Evolutionary conservation across 1,140 invertebrate genomes (phyloP).

Genomic region (Lordiphosa collinella): DNA sequence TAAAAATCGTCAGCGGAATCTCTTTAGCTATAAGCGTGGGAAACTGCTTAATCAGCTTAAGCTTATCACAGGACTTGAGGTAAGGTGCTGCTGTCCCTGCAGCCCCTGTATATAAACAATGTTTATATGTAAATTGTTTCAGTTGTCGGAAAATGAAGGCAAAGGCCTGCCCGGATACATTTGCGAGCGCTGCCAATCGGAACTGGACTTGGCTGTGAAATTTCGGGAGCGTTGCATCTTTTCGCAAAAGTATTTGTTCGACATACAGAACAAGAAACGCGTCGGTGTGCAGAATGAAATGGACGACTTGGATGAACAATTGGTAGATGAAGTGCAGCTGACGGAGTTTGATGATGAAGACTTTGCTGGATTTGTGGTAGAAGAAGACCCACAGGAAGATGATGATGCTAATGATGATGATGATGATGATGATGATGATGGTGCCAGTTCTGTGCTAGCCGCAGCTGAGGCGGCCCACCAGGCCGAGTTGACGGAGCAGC

Average conservation of each 20-base stretch:
- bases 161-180: slow-evolving; percentile 30
- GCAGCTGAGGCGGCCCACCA: slow-evolving; percentile 12
- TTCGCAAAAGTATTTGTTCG: slow-evolving; percentile 50
- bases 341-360: neutral
- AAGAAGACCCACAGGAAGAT: too few relatives aligned
- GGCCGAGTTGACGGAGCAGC: slow-evolving; percentile 16
- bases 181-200: slow-evolving; percentile 50
- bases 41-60: slow-evolving; percentile 35
- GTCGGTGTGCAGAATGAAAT: neutral
- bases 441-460: slow-evolving; percentile 1
- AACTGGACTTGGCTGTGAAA: slow-evolving; percentile 54
- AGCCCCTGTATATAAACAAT: neutral
- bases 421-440: neutral
- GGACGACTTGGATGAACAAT: slow-evolving; percentile 29
- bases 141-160: slow-evolving; percentile 27
- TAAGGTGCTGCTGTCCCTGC: neutral
- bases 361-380: neutral
- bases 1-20: slow-evolving; percentile 26
- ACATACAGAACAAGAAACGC: slow-evolving; percentile 29
- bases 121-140: neutral
- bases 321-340: slow-evolving; percentile 32
- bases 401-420: neutral
- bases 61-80: slow-evolving; percentile 52
- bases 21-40: slow-evolving; percentile 49
- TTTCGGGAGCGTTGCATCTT: slow-evolving; percentile 64